Conservation (phyloP, 2,113 vertebrate species). For the Damaliscus lunatus region DNA sequence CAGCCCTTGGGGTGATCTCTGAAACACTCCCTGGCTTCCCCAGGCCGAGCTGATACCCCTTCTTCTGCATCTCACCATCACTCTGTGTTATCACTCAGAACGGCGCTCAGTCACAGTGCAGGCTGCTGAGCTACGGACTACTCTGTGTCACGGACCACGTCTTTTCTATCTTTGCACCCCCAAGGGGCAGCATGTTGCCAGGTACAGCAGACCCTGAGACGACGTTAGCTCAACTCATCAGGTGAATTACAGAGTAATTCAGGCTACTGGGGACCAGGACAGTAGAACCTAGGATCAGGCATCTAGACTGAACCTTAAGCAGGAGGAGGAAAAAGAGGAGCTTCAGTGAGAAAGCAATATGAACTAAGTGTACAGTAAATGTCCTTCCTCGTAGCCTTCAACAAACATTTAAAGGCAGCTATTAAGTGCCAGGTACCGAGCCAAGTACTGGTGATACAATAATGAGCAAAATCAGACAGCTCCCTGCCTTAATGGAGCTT, state of each 20-base stretch:
- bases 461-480: neutral
- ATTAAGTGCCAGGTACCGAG: neutral
- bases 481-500: neutral
- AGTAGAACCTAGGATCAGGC: neutral
- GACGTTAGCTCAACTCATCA: neutral
- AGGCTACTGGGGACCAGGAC: neutral
- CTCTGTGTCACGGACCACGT: neutral
- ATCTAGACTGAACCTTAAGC: neutral
- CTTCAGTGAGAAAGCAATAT: neutral
- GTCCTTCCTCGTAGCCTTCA: neutral
- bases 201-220: neutral
- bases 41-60: fast-evolving
- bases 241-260: neutral
- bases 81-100: neutral
- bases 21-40: neutral
- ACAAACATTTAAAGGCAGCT: neutral
- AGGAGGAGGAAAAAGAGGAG: neutral
- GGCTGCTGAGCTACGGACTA: neutral
- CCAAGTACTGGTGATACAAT: neutral
- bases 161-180: neutral
- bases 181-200: neutral
- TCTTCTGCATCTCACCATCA: neutral
- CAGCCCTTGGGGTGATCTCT: neutral
- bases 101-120: neutral
- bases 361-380: neutral